A percentile compares a stretch with the other conserved stretches of the same genome.
phyloP scores from a whole-genome alignment of 2,888 invertebrate genomes.

The Xestia ashworthii region DNA sequence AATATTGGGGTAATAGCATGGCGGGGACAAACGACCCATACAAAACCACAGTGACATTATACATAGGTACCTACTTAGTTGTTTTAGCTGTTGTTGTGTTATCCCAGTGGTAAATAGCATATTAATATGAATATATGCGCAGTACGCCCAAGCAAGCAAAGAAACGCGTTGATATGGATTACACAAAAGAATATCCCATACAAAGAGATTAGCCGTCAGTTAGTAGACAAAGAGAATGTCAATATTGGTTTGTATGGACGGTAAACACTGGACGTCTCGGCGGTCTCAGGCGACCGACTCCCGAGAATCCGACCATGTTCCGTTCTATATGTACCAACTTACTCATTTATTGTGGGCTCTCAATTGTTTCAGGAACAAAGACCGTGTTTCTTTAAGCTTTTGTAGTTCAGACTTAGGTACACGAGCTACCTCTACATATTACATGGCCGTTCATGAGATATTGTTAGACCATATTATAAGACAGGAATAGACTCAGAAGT shows the following conservation, averaged over 20 bases:
- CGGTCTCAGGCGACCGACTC: slow-evolving; percentile 73
- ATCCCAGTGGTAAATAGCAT: slow-evolving; percentile 12
- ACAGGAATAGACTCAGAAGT: slow-evolving; percentile 6
- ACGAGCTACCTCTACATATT: slow-evolving; percentile 8
- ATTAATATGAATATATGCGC: slow-evolving; percentile 26
- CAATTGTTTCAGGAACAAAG: slow-evolving; percentile 82
- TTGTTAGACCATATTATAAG: neutral
- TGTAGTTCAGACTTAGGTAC: slow-evolving; percentile 26
- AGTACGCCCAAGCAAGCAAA: slow-evolving; percentile 58
- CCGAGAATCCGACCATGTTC: slow-evolving; percentile 81
- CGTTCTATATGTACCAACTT: slow-evolving; percentile 64
- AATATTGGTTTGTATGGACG: slow-evolving; percentile 86
- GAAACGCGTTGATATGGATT: slow-evolving; percentile 69
- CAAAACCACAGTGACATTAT: slow-evolving; percentile 9
- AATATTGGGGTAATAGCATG: slow-evolving; percentile 30
- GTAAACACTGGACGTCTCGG: slow-evolving; percentile 80
- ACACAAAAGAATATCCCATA: slow-evolving; percentile 81
- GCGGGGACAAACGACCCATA: slow-evolving; percentile 1
- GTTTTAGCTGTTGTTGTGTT: slow-evolving; percentile 19
- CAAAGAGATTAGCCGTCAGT: slow-evolving; percentile 86
- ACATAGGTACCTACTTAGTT: neutral
- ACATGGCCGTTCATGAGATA: slow-evolving; percentile 16
- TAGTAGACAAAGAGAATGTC: slow-evolving; percentile 87
- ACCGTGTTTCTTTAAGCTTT: slow-evolving; percentile 66
- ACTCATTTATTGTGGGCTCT: slow-evolving; percentile 71